phyloP scores from a whole-genome alignment of 2,888 invertebrate species.

The Melanostoma mellinum region DNA sequence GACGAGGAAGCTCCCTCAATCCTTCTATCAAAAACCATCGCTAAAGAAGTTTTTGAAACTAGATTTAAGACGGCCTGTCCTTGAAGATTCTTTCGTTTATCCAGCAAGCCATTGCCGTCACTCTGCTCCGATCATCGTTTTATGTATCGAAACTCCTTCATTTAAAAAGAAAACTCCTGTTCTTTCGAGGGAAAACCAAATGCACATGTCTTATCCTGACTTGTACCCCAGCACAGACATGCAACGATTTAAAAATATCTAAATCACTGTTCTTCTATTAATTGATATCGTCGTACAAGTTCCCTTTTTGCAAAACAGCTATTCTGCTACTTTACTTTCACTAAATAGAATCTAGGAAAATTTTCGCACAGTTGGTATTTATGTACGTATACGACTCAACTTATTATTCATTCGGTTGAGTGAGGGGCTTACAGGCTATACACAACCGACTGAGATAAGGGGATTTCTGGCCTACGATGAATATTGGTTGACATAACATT shows the following conservation, averaged over 20 bases:
- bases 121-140: too few relatives aligned
- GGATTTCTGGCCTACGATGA: conserved; percentile 38
- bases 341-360: conserved; percentile 40
- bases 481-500: conserved; percentile 68
- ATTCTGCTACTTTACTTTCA: conserved; percentile 37
- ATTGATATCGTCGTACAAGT: conserved; percentile 39
- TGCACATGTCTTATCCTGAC: too few relatives aligned
- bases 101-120: too few relatives aligned
- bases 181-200: too few relatives aligned
- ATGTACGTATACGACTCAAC: conserved; percentile 26
- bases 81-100: too few relatives aligned
- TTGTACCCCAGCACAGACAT: too few relatives aligned
- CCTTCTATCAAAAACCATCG: too few relatives aligned
- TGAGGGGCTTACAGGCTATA: conserved; percentile 16
- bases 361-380: conserved; percentile 70
- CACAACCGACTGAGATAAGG: conserved; percentile 17
- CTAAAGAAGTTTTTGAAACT: too few relatives aligned
- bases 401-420: conserved; percentile 34
- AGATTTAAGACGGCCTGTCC: too few relatives aligned
- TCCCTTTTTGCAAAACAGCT: conserved; percentile 3
- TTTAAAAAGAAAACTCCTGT: too few relatives aligned
- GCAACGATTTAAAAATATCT: conserved; percentile 1
- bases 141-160: too few relatives aligned
- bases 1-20: too few relatives aligned
- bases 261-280: conserved; percentile 14